phyloP scores from a whole-genome alignment of 30 jellyfish, hydroid and myxozoan genomes.

The Hydractinia echinata region DNA sequence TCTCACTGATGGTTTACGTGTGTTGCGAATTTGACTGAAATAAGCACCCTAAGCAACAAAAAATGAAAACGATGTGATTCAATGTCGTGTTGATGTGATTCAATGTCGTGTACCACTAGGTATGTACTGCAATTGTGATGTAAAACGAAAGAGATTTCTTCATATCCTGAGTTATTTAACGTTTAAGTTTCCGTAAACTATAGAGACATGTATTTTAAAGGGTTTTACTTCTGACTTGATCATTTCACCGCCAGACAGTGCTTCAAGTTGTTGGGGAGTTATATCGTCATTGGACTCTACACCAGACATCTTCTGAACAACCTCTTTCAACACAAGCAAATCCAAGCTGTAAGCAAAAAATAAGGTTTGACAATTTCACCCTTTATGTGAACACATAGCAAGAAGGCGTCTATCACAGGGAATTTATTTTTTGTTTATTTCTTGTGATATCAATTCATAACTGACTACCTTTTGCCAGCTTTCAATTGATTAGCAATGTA shows the following conservation, averaged over 20 bases:
- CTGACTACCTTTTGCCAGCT: slow-evolving; percentile 76
- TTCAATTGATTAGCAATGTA: slow-evolving; percentile 95
- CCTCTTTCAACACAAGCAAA: slow-evolving; percentile 89
- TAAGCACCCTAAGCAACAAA: slow-evolving; percentile 75
- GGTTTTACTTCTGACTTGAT: slow-evolving; percentile 62
- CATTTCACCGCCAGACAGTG: slow-evolving; percentile 93
- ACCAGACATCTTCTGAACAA: slow-evolving; percentile 94
- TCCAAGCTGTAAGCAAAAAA: slow-evolving; percentile 50
- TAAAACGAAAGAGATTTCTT: no score
- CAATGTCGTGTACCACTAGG: no score
- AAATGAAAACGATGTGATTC: no score
- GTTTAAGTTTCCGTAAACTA: no score
- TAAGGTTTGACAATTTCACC: no score
- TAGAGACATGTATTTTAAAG: no score
- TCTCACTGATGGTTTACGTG: slow-evolving; percentile 86
- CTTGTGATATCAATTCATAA: not conserved
- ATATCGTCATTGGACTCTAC: slow-evolving; percentile 86
- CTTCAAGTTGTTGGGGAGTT: slow-evolving; percentile 79
- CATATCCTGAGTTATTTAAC: no score
- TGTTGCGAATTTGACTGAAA: slow-evolving; percentile 86
- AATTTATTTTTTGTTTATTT: no score
- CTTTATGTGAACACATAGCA: no score
- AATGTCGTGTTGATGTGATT: no score
- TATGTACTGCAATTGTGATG: no score
- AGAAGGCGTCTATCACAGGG: no score